These are phyloP conservation scores for Caenorhabditis doughertyi DNA, from an alignment of 2,888 invertebrate genomes.

Conservation along the genomic window DNA sequence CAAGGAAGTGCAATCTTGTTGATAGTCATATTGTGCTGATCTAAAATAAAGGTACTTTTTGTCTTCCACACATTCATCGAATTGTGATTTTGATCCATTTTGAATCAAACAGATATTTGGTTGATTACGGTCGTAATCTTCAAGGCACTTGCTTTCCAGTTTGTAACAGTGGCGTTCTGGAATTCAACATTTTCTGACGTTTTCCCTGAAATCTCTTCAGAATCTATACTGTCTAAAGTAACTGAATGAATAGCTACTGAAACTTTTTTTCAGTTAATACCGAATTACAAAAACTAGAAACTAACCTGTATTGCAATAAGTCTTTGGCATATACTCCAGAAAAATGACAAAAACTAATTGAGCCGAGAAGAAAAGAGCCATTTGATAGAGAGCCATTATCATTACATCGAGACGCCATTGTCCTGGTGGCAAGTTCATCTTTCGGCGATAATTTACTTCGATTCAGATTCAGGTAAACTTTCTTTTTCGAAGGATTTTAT, in stretches of 20 bases:
- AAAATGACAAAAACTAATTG: conserved; percentile 60
- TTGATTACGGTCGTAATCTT: conserved; percentile 31
- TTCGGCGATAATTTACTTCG: not conserved
- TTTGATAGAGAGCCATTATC: conserved; percentile 56
- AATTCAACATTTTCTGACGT: not conserved
- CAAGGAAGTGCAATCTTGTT: conserved; percentile 55
- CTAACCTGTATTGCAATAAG: conserved; percentile 42
- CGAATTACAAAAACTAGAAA: not conserved
- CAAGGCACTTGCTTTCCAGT: conserved; percentile 47
- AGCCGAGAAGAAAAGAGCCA: conserved; percentile 61
- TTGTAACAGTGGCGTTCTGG: conserved; percentile 49
- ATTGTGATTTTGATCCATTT: conserved; percentile 14
- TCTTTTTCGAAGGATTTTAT: not conserved
- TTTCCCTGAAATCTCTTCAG: not conserved
- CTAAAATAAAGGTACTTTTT: conserved; percentile 44
- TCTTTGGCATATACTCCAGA: conserved; percentile 62
- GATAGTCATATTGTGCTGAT: conserved; percentile 61
- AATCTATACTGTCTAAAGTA: too few relatives aligned
- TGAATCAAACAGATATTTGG: conserved; percentile 30
- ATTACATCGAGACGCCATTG: conserved; percentile 56
- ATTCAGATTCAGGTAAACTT: conserved; percentile 24
- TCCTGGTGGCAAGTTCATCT: conserved; percentile 43
- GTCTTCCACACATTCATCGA: conserved; percentile 48
- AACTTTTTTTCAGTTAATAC: too few relatives aligned
- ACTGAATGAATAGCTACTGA: too few relatives aligned